These are phyloP conservation scores for Sitobion miscanthi DNA, from an alignment of 1,140 invertebrate genomes.

Conservation along the genomic window DNA sequence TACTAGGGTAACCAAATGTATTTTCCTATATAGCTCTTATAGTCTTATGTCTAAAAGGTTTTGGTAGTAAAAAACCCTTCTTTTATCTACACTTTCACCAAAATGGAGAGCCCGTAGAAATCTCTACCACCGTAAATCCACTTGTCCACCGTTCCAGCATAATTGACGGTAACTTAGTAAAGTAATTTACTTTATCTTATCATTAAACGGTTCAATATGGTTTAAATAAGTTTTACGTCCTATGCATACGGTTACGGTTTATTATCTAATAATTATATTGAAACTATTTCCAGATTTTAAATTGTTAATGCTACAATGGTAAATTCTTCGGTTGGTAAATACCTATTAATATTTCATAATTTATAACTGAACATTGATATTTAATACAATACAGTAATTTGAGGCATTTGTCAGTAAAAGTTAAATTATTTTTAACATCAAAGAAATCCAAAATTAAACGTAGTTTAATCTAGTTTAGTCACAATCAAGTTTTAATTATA, in stretches of 20 bases:
- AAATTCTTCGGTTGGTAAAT: background rate
- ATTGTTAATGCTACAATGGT: background rate
- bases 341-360: background rate
- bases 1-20: constrained; percentile 6
- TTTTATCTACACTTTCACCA: constrained; percentile 7
- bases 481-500: background rate
- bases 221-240: background rate
- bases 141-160: background rate
- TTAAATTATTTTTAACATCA: background rate
- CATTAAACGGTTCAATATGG: background rate
- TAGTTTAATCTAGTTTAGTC: background rate
- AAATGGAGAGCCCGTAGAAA: background rate
- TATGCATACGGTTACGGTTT: background rate
- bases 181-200: background rate
- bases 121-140: constrained; percentile 3
- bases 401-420: no score
- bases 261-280: background rate
- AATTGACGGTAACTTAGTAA: background rate
- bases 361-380: background rate
- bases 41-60: constrained; percentile 37
- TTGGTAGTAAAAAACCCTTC: constrained; percentile 18
- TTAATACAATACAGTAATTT: background rate
- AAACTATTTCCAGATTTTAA: background rate
- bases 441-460: background rate
- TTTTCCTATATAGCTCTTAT: constrained; percentile 1